Evolutionary conservation across 30 jellyfish, hydroid and myxozoan species (phyloP).

Genomic region (Hydra vulgaris): DNA sequence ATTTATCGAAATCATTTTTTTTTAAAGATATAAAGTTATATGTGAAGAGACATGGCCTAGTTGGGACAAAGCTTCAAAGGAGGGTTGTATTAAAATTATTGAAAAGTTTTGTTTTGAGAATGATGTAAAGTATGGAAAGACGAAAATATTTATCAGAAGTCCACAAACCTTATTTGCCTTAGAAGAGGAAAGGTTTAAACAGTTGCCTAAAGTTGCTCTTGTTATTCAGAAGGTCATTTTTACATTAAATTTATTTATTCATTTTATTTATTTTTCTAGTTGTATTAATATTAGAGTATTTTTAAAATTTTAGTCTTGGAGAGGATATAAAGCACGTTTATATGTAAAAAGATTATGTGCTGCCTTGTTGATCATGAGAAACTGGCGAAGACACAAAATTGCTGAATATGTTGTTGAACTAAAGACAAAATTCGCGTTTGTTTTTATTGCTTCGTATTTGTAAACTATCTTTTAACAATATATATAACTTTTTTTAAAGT

Average conservation of each 20-base stretch:
- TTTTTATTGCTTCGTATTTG: neutral
- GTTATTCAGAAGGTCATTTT: slow-evolving; percentile 57
- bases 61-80: slow-evolving; percentile 39
- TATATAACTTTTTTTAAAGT: neutral
- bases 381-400: slow-evolving; percentile 56
- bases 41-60: slow-evolving; percentile 84
- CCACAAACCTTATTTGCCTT: slow-evolving; percentile 77
- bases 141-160: slow-evolving; percentile 68
- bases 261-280: neutral
- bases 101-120: slow-evolving; percentile 29
- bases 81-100: slow-evolving; percentile 55
- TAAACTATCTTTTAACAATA: neutral
- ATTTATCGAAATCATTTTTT: neutral
- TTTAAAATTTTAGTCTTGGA: slow-evolving; percentile 35
- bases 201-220: slow-evolving; percentile 60
- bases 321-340: slow-evolving; percentile 79
- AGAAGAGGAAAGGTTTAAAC: slow-evolving; percentile 61
- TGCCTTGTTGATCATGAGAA: slow-evolving; percentile 49
- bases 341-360: slow-evolving; percentile 49
- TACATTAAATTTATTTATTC: too few species aligned
- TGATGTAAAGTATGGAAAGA: slow-evolving; percentile 68
- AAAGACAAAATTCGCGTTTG: slow-evolving; percentile 57
- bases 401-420: slow-evolving; percentile 45
- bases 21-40: slow-evolving; percentile 56
- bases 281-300: neutral